Percentiles rank a stretch among this genome's conserved stretches.
phyloP scores from a whole-genome alignment of 1,140 invertebrate genomes.

The Leguminivora glycinivorella region DNA sequence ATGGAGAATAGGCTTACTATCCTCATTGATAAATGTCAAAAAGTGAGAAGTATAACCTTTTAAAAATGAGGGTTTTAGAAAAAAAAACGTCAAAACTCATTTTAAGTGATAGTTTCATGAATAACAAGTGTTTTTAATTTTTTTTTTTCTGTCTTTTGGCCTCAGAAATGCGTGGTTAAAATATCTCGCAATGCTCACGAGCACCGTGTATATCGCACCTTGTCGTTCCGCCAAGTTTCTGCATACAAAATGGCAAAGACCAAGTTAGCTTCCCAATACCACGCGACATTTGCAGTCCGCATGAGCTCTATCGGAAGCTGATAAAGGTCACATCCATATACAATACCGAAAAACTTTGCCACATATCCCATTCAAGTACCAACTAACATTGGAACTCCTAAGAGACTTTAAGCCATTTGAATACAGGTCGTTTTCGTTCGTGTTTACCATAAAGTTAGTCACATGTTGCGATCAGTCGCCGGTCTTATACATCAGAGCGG shows the following conservation, averaged over 20 bases:
- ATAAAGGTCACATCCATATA: slow-evolving; percentile 10
- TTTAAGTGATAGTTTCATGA: no score
- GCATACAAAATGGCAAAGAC: slow-evolving; percentile 12
- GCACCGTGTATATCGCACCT: background rate
- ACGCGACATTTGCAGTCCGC: background rate
- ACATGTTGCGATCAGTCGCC: no score
- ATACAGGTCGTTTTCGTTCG: slow-evolving; percentile 16
- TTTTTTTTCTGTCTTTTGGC: no score
- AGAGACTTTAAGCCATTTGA: slow-evolving; percentile 2
- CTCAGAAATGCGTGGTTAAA: no score
- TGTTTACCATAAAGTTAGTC: slow-evolving; percentile 16
- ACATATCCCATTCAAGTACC: background rate
- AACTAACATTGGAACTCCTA: background rate
- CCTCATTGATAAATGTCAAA: no score
- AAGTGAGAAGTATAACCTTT: no score
- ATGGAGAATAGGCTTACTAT: no score
- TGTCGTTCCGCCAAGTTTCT: slow-evolving; percentile 13
- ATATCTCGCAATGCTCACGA: no score
- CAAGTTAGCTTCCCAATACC: slow-evolving; percentile 7
- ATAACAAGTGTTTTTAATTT: no score
- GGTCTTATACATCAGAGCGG: no score
- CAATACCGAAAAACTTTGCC: background rate
- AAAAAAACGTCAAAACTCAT: no score
- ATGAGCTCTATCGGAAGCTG: background rate
- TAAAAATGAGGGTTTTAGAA: no score